Evolutionary conservation across 2,888 invertebrate species (phyloP).

Genomic region (Ariolimax columbianus): DNA sequence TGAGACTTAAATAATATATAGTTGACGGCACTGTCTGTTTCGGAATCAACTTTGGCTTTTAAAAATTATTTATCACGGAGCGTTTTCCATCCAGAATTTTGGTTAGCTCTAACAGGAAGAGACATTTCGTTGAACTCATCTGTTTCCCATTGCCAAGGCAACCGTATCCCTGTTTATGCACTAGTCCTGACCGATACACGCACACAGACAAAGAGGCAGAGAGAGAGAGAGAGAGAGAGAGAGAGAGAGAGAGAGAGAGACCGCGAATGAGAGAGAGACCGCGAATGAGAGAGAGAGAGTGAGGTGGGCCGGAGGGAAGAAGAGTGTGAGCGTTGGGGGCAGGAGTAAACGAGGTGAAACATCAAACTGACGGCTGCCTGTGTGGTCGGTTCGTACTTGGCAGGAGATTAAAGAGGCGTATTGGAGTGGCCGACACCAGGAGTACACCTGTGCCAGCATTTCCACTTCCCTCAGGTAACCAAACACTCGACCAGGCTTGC

Average conservation of each 20-base stretch:
- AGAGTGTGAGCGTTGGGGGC: background rate
- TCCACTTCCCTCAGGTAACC: background rate
- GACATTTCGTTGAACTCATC: no score
- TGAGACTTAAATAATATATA: no score
- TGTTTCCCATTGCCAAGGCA: no score
- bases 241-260: no score
- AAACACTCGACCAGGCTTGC: background rate
- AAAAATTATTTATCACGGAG: no score
- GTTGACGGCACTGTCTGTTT: no score
- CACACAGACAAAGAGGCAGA: background rate
- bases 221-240: no score
- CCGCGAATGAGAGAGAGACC: background rate
- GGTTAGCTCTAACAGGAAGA: no score
- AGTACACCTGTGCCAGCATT: background rate
- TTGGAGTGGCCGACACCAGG: background rate
- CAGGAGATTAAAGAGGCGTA: background rate
- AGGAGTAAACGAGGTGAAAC: background rate
- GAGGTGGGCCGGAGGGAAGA: background rate
- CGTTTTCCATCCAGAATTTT: no score
- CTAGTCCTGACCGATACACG: background rate
- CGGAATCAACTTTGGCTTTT: no score
- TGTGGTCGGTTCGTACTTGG: background rate
- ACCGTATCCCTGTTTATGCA: background rate
- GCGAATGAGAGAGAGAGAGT: background rate
- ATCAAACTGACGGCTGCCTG: background rate